Percentiles rank a stretch among this genome's conserved stretches.
These are phyloP conservation scores for Arge pagana DNA, from an alignment of 2,888 invertebrate species.

Conservation along the genomic window DNA sequence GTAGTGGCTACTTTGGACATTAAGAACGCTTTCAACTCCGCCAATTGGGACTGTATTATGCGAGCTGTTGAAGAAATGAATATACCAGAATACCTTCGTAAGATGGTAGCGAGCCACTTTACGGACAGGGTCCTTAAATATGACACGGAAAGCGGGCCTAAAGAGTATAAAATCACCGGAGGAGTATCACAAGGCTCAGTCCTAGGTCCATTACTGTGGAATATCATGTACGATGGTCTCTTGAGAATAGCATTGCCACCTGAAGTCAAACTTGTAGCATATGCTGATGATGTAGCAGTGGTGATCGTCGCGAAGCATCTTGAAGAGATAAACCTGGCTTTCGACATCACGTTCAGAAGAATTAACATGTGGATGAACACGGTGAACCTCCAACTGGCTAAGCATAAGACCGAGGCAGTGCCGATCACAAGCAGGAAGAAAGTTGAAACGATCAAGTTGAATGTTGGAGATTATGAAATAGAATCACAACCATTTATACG, in stretches of 20 bases:
- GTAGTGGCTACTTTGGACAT: conserved; percentile 25
- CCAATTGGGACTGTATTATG: conserved; percentile 30
- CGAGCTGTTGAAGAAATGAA: conserved; percentile 24
- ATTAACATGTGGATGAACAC: not conserved
- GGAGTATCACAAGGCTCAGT: conserved; percentile 30
- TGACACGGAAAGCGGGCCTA: conserved; percentile 26
- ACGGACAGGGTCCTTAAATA: conserved; percentile 26
- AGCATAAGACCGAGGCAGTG: not conserved
- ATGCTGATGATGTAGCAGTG: not conserved
- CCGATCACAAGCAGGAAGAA: not conserved
- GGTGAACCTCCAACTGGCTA: not conserved
- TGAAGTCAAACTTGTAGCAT: conserved; percentile 18
- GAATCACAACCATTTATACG: not conserved
- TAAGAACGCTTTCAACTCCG: conserved; percentile 36
- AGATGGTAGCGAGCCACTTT: conserved; percentile 31
- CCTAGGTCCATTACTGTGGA: conserved; percentile 18
- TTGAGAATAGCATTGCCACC: conserved; percentile 3
- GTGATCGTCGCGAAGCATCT: not conserved
- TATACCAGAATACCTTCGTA: conserved; percentile 28
- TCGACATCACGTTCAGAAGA: not conserved
- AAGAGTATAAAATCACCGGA: conserved; percentile 20
- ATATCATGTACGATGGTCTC: conserved; percentile 18
- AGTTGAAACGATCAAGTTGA: not conserved
- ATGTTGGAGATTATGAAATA: not conserved
- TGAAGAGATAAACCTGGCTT: not conserved